These are phyloP conservation scores for Drosophila algonquin DNA, from an alignment of 2,888 invertebrate species.

Conservation along the genomic window DNA sequence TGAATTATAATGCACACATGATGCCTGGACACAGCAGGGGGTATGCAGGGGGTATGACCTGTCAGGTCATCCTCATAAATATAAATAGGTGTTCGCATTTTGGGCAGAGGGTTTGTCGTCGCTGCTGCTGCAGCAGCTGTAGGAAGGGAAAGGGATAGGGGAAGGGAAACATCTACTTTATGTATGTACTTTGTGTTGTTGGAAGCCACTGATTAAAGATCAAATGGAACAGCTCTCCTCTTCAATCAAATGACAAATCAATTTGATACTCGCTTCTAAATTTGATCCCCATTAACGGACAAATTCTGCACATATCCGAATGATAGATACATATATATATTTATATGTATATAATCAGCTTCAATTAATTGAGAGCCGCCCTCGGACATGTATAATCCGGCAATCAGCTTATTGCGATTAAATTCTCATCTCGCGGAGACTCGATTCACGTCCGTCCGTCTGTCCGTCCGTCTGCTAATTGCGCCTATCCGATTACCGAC, in stretches of 20 bases:
- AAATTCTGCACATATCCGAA: background rate
- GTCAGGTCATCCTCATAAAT: constrained; percentile 64
- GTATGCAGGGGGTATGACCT: background rate
- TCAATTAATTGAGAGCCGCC: background rate
- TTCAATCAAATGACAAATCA: background rate
- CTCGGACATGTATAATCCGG: constrained; percentile 27
- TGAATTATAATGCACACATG: constrained; percentile 70
- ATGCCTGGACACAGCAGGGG: constrained; percentile 5
- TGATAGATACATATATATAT: background rate
- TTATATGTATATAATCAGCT: background rate
- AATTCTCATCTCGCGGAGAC: constrained; percentile 32
- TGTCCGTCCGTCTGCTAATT: constrained; percentile 59
- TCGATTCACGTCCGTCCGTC: background rate
- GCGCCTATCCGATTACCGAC: constrained; percentile 72
- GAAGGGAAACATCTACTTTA: background rate
- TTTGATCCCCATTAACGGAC: background rate
- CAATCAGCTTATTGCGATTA: constrained; percentile 66
- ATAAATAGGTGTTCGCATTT: constrained; percentile 67
- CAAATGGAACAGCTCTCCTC: too few species aligned
- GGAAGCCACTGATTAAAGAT: background rate
- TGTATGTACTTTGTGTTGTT: constrained; percentile 11
- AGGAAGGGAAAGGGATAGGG: too few species aligned
- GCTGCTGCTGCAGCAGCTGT: too few species aligned
- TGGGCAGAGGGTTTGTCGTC: constrained; percentile 8
- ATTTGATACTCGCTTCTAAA: background rate